These are phyloP conservation scores for Ginglymostoma cirratum DNA, from an alignment of 2,113 vertebrate species.

Conservation along the genomic window DNA sequence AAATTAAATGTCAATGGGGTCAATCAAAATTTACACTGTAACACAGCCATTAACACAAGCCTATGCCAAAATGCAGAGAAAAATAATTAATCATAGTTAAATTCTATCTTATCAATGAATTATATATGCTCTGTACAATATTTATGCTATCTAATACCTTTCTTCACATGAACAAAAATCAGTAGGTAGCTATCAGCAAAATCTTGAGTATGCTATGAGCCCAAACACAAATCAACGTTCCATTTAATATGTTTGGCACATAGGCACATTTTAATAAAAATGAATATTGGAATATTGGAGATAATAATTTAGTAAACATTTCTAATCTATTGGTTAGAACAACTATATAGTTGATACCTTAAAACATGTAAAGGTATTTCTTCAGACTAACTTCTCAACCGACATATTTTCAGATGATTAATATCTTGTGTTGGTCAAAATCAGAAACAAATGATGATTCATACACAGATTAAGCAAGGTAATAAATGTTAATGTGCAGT, in stretches of 20 bases:
- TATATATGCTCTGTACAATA: neutral
- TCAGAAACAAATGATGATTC: slow-evolving; percentile 28
- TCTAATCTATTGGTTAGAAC: neutral
- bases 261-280: neutral
- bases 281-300: neutral
- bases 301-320: slow-evolving; percentile 16
- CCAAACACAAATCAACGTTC: neutral
- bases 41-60: neutral
- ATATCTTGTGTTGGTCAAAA: neutral
- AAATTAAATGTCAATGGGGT: slow-evolving; percentile 45
- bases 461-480: slow-evolving; percentile 1
- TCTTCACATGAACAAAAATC: neutral
- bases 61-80: neutral
- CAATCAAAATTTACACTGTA: slow-evolving; percentile 34
- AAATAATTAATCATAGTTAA: slow-evolving; percentile 10
- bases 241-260: neutral
- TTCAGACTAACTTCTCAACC: neutral
- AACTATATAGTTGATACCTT: neutral
- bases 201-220: neutral
- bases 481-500: slow-evolving; percentile 15
- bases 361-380: slow-evolving; percentile 21
- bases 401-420: slow-evolving; percentile 13
- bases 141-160: neutral
- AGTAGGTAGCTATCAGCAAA: neutral
- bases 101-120: neutral